Evolutionary conservation across 2,888 invertebrate species (phyloP).

Genomic region (Pycnomerus fuliginosus): DNA sequence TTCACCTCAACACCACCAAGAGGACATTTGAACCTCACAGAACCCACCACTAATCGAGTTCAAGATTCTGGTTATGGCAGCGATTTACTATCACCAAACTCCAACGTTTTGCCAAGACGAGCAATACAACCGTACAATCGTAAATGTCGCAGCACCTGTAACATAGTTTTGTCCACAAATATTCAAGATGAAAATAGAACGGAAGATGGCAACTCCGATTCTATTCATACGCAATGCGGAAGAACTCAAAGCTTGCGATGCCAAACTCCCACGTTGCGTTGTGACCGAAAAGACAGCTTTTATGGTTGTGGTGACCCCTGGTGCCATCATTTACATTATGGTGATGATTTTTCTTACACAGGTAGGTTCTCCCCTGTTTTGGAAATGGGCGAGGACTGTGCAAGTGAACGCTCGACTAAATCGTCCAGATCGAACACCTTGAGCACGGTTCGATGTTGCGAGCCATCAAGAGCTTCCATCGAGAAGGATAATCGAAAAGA

Average conservation of each 20-base stretch:
- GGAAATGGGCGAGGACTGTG: conserved; percentile 52
- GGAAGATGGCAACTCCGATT: conserved; percentile 29
- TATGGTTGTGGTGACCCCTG: conserved; percentile 54
- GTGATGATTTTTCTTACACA: conserved; percentile 35
- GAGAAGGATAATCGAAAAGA: conserved; percentile 48
- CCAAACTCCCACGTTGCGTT: conserved; percentile 47
- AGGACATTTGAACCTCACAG: conserved; percentile 19
- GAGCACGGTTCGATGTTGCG: conserved; percentile 45
- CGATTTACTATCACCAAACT: conserved; percentile 54
- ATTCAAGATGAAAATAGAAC: conserved; percentile 47
- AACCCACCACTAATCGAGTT: conserved; percentile 5
- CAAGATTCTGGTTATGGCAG: conserved; percentile 56
- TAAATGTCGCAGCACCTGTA: conserved; percentile 67
- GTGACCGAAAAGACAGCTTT: conserved; percentile 35
- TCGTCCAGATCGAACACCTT: conserved; percentile 42
- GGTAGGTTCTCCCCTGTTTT: conserved; percentile 48
- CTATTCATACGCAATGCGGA: conserved; percentile 35
- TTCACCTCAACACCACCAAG: conserved; percentile 56
- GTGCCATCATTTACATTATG: conserved; percentile 49
- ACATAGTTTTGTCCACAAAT: conserved; percentile 62
- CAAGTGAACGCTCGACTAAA: conserved; percentile 28
- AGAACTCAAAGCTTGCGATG: conserved; percentile 52
- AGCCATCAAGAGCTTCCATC: too few species aligned
- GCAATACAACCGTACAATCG: conserved; percentile 50
- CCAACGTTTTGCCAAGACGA: conserved; percentile 44